A percentile compares a stretch with the other conserved stretches of the same genome.
phyloP scores from a whole-genome alignment of 2,113 vertebrate species.

The Tringa solitaria region DNA sequence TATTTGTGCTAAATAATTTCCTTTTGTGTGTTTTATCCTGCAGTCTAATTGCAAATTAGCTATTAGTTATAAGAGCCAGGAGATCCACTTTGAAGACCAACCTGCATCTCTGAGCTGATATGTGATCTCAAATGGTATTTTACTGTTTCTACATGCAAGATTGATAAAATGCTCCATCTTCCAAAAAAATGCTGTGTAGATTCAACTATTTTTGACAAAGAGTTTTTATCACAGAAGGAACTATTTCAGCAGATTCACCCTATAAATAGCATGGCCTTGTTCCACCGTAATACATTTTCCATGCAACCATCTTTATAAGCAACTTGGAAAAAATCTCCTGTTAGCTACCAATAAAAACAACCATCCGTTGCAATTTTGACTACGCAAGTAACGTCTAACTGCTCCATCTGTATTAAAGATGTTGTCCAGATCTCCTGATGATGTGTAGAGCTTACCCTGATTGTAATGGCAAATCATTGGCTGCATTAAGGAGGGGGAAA shows the following conservation, averaged over 20 bases:
- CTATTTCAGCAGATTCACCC: not conserved
- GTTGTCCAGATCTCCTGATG: not conserved
- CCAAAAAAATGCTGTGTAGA: not conserved
- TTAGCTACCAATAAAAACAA: slow-evolving; percentile 12
- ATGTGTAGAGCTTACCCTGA: not conserved
- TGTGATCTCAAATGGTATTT: not conserved
- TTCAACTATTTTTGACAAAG: not conserved
- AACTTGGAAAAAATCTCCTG: not conserved
- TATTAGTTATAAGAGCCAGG: not conserved
- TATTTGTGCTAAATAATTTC: not conserved
- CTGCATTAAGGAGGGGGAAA: not conserved
- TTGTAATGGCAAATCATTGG: not conserved
- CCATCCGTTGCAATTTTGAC: not conserved
- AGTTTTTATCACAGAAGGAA: not conserved
- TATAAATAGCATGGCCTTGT: not conserved
- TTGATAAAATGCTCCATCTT: not conserved
- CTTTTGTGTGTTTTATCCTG: not conserved
- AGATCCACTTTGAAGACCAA: not conserved
- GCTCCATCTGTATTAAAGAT: slow-evolving; percentile 19
- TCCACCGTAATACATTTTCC: not conserved
- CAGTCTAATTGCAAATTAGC: not conserved
- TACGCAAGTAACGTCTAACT: not conserved
- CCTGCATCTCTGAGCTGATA: not conserved
- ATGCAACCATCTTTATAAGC: not conserved
- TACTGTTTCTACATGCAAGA: not conserved